Percentiles rank a stretch among this genome's conserved stretches.
phyloP scores from a whole-genome alignment of 2,888 invertebrate genomes.

The Anoncus sp. region DNA sequence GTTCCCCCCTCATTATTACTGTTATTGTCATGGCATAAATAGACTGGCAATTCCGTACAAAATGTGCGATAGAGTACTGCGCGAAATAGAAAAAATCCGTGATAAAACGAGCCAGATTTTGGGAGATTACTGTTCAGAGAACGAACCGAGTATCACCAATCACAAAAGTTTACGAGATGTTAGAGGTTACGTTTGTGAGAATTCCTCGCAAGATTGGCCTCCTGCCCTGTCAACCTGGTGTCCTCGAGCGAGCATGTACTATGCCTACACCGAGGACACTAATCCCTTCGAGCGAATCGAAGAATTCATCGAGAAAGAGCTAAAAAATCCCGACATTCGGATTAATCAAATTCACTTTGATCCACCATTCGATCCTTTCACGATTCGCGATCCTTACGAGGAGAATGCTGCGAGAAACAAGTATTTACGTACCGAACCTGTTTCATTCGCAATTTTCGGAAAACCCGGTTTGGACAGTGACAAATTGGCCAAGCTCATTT shows the following conservation, averaged over 20 bases:
- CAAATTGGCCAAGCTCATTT: conserved; percentile 85
- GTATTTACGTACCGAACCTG: conserved; percentile 84
- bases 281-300: conserved; percentile 81
- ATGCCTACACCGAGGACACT: conserved; percentile 82
- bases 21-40: background rate
- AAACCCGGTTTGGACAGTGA: conserved; percentile 85
- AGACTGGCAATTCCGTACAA: conserved; percentile 4
- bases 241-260: conserved; percentile 82
- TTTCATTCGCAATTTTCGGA: conserved; percentile 86
- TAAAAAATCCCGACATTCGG: conserved; percentile 23
- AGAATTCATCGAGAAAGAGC: conserved; percentile 48
- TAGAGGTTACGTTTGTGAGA: conserved; percentile 64
- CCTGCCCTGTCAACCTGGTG: conserved; percentile 71
- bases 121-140: conserved; percentile 16
- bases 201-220: conserved; percentile 50
- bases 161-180: conserved; percentile 73
- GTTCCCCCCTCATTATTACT: background rate
- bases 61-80: conserved; percentile 38
- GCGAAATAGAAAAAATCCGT: conserved; percentile 9
- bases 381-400: conserved; percentile 82
- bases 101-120: conserved; percentile 2
- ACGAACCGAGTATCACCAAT: conserved; percentile 62
- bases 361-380: conserved; percentile 66
- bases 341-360: conserved; percentile 62
- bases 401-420: conserved; percentile 84